Percentiles rank a stretch among this genome's conserved stretches.
These are phyloP conservation scores for Crenichthys baileyi DNA, from an alignment of 2,797 vertebrate genomes.

Conservation along the genomic window DNA sequence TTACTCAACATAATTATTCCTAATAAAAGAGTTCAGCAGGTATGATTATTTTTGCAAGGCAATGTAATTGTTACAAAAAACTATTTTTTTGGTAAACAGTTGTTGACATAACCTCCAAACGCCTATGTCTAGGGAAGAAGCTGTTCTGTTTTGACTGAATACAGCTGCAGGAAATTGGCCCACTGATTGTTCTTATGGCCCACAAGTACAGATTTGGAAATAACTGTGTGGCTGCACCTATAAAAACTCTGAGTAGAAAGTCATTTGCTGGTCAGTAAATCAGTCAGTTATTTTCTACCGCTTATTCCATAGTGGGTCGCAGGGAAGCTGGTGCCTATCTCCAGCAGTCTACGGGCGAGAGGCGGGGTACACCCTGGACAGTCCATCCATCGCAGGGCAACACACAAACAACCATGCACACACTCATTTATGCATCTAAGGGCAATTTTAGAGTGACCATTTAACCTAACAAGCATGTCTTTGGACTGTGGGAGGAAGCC, in stretches of 20 bases:
- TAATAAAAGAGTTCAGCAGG: background rate
- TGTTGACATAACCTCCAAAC: background rate
- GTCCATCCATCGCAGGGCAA: too few species aligned
- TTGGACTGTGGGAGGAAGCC: too few species aligned
- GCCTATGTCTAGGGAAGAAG: background rate
- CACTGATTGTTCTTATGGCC: conserved; percentile 13
- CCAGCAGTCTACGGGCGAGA: too few species aligned
- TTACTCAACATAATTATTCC: background rate
- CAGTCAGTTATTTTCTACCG: too few species aligned
- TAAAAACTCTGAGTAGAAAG: conserved; percentile 35
- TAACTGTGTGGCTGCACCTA: conserved; percentile 6
- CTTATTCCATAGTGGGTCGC: too few species aligned
- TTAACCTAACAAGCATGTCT: too few species aligned
- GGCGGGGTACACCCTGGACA: too few species aligned
- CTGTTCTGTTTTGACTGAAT: background rate
- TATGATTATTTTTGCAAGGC: background rate
- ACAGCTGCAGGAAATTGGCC: conserved; percentile 8
- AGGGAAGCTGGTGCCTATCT: too few species aligned
- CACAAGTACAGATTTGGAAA: conserved; percentile 12
- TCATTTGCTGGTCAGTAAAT: conserved; percentile 34
- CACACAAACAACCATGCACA: too few species aligned
- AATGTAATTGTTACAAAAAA: background rate
- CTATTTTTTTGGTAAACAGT: background rate
- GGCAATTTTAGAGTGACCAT: too few species aligned
- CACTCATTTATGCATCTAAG: too few species aligned